Percentiles rank a stretch among this genome's conserved stretches.
These are phyloP conservation scores for Epinephelus awoara DNA, from an alignment of 2,797 vertebrate species.

Conservation along the genomic window DNA sequence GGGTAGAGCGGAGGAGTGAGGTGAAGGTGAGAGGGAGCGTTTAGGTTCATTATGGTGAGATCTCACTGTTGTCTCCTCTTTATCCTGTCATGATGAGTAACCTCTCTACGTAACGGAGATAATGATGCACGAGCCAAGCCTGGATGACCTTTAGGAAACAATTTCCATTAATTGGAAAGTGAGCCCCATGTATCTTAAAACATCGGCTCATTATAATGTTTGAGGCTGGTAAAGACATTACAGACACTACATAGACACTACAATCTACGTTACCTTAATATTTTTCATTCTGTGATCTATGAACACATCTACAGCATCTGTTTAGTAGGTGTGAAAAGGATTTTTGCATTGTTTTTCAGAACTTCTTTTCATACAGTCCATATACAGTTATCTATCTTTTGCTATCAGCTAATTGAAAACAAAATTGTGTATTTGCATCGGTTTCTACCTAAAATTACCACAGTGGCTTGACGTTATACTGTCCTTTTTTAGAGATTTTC, in stretches of 20 bases:
- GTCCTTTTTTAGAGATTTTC: not conserved
- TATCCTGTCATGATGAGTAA: conserved; percentile 63
- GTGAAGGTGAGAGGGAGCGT: conserved; percentile 54
- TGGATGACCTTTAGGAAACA: conserved; percentile 60
- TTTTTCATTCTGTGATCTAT: not conserved
- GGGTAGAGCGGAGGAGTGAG: conserved; percentile 11
- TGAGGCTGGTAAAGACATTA: not conserved
- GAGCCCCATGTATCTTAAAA: conserved; percentile 22
- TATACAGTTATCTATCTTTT: not conserved
- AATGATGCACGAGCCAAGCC: conserved; percentile 63
- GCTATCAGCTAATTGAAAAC: not conserved
- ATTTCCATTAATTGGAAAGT: conserved; percentile 50
- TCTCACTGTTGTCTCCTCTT: conserved; percentile 59
- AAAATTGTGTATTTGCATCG: not conserved
- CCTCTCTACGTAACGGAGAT: conserved; percentile 50
- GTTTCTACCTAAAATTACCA: not conserved
- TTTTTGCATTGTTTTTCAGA: too few relatives aligned
- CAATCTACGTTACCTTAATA: not conserved
- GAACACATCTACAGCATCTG: not conserved
- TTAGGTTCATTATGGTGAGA: conserved; percentile 69
- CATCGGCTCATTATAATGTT: conserved; percentile 4
- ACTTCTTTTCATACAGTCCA: not conserved
- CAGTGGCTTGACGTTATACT: not conserved
- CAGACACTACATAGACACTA: not conserved
- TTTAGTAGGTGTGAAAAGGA: not conserved